Conservation (phyloP, 2,797 vertebrate genomes). For the Cetoscarus ocellatus region DNA sequence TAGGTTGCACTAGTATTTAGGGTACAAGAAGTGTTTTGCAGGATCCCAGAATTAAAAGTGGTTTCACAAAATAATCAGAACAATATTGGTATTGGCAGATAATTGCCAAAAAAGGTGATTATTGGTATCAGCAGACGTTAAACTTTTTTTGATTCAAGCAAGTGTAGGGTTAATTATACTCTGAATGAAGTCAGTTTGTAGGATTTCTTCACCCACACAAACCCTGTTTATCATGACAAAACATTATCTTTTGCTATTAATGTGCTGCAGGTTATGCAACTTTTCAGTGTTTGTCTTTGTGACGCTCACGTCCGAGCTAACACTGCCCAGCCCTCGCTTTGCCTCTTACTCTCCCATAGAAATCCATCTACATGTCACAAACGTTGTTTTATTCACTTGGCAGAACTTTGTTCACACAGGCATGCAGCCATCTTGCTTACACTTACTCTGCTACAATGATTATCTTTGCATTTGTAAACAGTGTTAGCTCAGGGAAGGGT, state of each 20-base stretch:
- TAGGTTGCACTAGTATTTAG: too few relatives aligned
- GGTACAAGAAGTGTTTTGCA: too few relatives aligned
- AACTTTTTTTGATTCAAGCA: too few relatives aligned
- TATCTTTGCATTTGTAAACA: slow-evolving; percentile 57
- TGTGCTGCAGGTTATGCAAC: not conserved
- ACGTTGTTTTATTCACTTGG: slow-evolving; percentile 51
- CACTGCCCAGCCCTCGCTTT: slow-evolving; percentile 51
- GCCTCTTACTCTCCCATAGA: slow-evolving; percentile 17
- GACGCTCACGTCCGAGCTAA: slow-evolving; percentile 17
- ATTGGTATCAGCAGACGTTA: too few relatives aligned
- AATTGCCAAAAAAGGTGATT: too few relatives aligned
- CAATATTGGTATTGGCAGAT: too few relatives aligned
- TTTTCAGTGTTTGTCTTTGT: slow-evolving; percentile 50
- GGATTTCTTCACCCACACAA: too few relatives aligned
- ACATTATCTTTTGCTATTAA: not conserved
- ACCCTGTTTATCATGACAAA: too few relatives aligned
- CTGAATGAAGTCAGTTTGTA: too few relatives aligned
- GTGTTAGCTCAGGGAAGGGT: slow-evolving; percentile 24
- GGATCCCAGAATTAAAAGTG: too few relatives aligned
- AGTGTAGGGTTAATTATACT: too few relatives aligned
- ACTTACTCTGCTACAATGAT: slow-evolving; percentile 64
- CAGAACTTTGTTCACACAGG: slow-evolving; percentile 62
- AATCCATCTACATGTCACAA: slow-evolving; percentile 56
- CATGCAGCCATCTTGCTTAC: slow-evolving; percentile 58
- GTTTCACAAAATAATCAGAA: too few relatives aligned